Percentiles rank a stretch among this genome's conserved stretches.
Conservation (phyloP, 2,113 vertebrate genomes). For the Poicephalus gulielmi region DNA sequence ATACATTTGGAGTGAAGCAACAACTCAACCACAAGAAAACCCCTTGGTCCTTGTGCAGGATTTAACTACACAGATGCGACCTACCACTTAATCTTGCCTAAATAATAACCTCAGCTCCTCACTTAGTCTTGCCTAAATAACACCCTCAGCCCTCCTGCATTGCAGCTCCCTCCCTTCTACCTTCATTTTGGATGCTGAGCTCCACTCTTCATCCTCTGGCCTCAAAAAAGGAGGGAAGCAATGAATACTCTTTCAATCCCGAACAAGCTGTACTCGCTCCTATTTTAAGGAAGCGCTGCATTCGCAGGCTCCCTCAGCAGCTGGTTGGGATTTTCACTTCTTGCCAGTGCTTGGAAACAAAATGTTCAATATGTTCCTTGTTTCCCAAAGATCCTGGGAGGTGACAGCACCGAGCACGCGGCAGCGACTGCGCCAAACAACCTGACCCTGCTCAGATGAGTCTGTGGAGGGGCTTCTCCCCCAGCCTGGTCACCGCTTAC, state of each 20-base stretch:
- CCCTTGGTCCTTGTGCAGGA: accelerated
- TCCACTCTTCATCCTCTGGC: background rate
- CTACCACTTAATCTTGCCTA: background rate
- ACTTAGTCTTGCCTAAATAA: background rate
- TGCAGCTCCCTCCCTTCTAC: background rate
- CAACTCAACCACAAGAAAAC: background rate
- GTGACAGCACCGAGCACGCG: background rate
- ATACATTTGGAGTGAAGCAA: background rate
- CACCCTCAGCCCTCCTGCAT: background rate
- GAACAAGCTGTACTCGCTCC: background rate
- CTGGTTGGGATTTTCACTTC: background rate
- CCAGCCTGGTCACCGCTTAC: background rate
- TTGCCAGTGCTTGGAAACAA: constrained; percentile 17
- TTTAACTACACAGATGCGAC: background rate
- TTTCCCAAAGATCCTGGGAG: background rate
- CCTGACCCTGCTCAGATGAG: background rate
- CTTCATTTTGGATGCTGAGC: background rate
- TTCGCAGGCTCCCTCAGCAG: background rate
- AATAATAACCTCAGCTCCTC: background rate
- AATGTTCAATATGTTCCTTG: background rate
- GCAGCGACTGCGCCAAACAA: background rate
- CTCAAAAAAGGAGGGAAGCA: background rate
- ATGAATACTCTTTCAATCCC: background rate
- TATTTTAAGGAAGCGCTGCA: background rate
- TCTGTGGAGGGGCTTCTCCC: background rate